Evolutionary conservation across 2,888 invertebrate genomes (phyloP).

Genomic region (Carabus problematicus): DNA sequence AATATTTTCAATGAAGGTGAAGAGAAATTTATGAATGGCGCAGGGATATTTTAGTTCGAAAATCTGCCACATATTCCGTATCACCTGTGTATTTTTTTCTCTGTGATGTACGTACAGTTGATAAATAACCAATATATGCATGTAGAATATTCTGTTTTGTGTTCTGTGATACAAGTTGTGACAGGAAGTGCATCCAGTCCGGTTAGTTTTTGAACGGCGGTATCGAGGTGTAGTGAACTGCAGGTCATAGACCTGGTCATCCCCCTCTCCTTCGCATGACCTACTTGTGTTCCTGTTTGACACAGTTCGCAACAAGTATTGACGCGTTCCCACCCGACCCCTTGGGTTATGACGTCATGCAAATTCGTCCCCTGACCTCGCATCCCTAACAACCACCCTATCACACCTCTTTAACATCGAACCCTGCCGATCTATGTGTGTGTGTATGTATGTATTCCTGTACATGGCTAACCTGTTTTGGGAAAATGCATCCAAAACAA

Average conservation of each 20-base stretch:
- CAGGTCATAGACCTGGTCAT: slow-evolving; percentile 52
- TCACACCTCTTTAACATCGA: too few species aligned
- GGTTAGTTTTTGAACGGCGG: slow-evolving; percentile 14
- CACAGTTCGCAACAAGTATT: slow-evolving; percentile 62
- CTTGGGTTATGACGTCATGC: slow-evolving; percentile 58
- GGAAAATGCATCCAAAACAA: too few species aligned
- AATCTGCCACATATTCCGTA: too few species aligned
- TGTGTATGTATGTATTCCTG: too few species aligned
- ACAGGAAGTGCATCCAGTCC: neutral
- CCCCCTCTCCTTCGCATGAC: slow-evolving; percentile 53
- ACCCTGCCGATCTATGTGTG: too few species aligned
- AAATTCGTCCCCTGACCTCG: slow-evolving; percentile 53
- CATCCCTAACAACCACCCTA: slow-evolving; percentile 57
- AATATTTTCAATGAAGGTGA: too few species aligned
- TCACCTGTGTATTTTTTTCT: too few species aligned
- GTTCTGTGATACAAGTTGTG: neutral
- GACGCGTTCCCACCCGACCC: slow-evolving; percentile 56
- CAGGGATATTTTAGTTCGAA: too few species aligned
- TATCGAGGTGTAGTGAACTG: slow-evolving; percentile 52
- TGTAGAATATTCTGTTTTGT: neutral
- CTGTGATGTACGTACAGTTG: too few species aligned
- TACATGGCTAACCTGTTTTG: too few species aligned
- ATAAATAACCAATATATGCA: too few species aligned
- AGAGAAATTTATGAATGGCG: too few species aligned
- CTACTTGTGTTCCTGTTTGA: slow-evolving; percentile 58